Percentiles rank a stretch among this genome's conserved stretches.
Evolutionary conservation across 2,113 vertebrate species (phyloP).

Genomic region (Pandion haliaetus): DNA sequence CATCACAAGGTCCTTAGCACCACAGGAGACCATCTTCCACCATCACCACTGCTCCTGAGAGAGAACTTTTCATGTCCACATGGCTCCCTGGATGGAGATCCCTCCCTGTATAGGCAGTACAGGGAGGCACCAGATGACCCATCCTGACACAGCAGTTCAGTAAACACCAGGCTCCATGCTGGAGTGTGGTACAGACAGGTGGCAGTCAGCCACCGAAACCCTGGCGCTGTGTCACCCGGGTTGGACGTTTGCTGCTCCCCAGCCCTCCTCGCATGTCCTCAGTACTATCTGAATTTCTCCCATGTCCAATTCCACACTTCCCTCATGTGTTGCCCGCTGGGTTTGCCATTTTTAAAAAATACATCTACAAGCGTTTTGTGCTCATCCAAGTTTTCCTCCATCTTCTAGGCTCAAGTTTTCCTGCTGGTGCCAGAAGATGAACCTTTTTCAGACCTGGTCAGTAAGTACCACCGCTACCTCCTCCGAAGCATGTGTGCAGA

Average conservation of each 20-base stretch:
- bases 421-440: neutral
- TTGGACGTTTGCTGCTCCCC: neutral
- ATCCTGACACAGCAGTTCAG: neutral
- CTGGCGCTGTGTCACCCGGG: neutral
- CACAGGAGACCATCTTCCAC: too few species aligned
- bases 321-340: accelerated
- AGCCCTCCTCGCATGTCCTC: neutral
- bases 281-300: neutral
- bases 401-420: neutral
- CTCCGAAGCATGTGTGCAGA: neutral
- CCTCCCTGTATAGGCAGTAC: accelerated
- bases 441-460: neutral
- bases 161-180: neutral
- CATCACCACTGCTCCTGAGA: neutral
- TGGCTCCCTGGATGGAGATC: neutral
- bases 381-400: neutral
- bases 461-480: accelerated
- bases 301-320: accelerated
- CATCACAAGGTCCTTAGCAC: neutral
- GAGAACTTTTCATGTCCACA: neutral
- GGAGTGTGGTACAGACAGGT: accelerated
- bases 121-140: neutral
- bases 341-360: neutral
- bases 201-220: neutral
- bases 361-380: neutral